Evolutionary conservation across 1,140 invertebrate species (phyloP), one percentile per base, ranked within the genome.

Genomic region (Zaprionus vittiger): DNA sequence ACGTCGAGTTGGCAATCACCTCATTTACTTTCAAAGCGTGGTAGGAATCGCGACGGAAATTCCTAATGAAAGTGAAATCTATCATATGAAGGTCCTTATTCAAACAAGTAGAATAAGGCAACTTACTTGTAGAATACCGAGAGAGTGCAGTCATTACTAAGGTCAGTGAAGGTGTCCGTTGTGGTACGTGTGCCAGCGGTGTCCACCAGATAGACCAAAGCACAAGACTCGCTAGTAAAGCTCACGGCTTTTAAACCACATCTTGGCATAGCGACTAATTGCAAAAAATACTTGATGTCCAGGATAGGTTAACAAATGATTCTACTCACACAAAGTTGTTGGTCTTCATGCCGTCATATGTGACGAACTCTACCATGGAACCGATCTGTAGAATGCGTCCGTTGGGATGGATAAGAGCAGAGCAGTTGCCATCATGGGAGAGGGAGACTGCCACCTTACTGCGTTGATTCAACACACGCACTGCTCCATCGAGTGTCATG

Each of bases 241-340:
- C 96, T 97, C 0, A 98, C 96, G 1, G 1, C 97, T 97, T 93
- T 97, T 97, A 92, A 97, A 96, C 96, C 96, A 97, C 96, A 98
- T 97, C 92, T 98, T 97, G 9, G 97, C 97, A 75, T 96, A 97
- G 81, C 96, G 95, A 55, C 69, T 83, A 54, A 2, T 57, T 34
- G 2, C 9, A 22, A 22, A 22, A 37, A 3, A 12, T 22, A 9
- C 22, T 6, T 2, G 12, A 52, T 12, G 5, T 12, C 9, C 24
- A 9, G 11, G 1, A 14, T 24, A 5, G 47, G 0, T 17, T 17
- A 38, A 7, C 6, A 2, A 5, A 22, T 5, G 0, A n/a, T 24
- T 41, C 7, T 41, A 77, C 81, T 85, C 57, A 93, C 91, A 93
- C 80, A 83, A 79, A 92, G 64, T 91, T 92, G 49, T 92, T 93